Evolutionary conservation across 1,140 invertebrate genomes (phyloP), one percentile per base, ranked within the genome.

Genomic region (Conopomorpha cramerella): DNA sequence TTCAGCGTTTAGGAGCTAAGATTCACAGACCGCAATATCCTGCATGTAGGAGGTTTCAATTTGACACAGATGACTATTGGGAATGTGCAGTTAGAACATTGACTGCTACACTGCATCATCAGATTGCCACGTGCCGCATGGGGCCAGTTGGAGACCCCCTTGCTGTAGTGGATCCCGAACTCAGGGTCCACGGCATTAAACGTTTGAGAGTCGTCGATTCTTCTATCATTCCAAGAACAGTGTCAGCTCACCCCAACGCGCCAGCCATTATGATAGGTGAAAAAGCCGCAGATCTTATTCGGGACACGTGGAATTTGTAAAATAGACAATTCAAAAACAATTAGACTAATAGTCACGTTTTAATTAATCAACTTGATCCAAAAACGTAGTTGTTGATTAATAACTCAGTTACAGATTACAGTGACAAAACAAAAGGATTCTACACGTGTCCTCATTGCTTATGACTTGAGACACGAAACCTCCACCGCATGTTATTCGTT

Each of bases 181-280:
- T 78, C 15, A 39, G 54, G 16, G 65, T 74, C 10, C 38, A 63
- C 27, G 67, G 70, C 1, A 33, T 74, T 0, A 32, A 38, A 2
- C 41, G 49, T 2, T 30, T 74, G 8, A 42, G 70, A n/a, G 63
- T 74, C 7, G 54, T 64, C 0, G 70, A 74, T 34, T 58, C 58
- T 0, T 61, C 57, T 30, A 43, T 72, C 25, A 91, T 93, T 86
- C 91, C 91, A 0, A 86, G 84, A 0, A 89, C 92, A 51, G 77
- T 51, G 80, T 79, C 78, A 19, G 89, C 87, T 1, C 91, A 92
- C 46, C 91, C 89, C 0, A 90, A 91, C 65, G 90, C 89, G 0
- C 87, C 90, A 1, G 81, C 82, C 2, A 88, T 92, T 14, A 92
- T 92, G 89, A 90, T 93, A 27, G 90, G 80, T 0, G 90, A 92